These are phyloP conservation scores for Aphidius ervi DNA, from an alignment of 1,140 invertebrate genomes.

Conservation along the genomic window DNA sequence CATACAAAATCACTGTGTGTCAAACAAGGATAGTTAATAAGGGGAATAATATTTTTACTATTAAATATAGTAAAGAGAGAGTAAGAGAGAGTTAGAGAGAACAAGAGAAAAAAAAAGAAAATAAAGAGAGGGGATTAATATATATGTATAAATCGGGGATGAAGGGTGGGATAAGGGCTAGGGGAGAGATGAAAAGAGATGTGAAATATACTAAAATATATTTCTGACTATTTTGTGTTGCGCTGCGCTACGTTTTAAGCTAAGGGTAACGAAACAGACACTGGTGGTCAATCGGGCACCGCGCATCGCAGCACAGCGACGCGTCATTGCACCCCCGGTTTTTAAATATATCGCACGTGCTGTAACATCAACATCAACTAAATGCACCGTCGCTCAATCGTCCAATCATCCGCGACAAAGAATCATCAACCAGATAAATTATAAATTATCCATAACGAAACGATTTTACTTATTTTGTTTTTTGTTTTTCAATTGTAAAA, in stretches of 20 bases:
- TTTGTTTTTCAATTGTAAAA: too few species aligned
- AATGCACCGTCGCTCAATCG: conserved; percentile 20
- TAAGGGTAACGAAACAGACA: conserved; percentile 46
- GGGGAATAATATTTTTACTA: too few species aligned
- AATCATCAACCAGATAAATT: background rate
- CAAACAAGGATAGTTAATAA: too few species aligned
- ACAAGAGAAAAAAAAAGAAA: too few species aligned
- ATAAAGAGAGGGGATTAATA: background rate
- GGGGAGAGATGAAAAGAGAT: conserved; percentile 14
- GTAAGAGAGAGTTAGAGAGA: too few species aligned
- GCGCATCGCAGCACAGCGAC: conserved; percentile 49
- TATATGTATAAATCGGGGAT: too few species aligned
- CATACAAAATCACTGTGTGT: too few species aligned
- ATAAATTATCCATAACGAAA: too few species aligned
- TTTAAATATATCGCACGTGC: conserved; percentile 44
- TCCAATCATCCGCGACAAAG: background rate
- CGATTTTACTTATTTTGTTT: too few species aligned
- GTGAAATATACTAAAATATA: background rate
- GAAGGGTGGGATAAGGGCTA: conserved; percentile 15
- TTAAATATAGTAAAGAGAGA: too few species aligned
- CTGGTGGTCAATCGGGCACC: conserved; percentile 53
- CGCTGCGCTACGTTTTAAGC: conserved; percentile 35
- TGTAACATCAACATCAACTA: conserved; percentile 30
- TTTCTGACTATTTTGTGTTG: conserved; percentile 30
- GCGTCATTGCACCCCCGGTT: conserved; percentile 46